Base-by-base conservation (phyloP, 2,888 invertebrate genomes). In the Parnassius apollo region DNA sequence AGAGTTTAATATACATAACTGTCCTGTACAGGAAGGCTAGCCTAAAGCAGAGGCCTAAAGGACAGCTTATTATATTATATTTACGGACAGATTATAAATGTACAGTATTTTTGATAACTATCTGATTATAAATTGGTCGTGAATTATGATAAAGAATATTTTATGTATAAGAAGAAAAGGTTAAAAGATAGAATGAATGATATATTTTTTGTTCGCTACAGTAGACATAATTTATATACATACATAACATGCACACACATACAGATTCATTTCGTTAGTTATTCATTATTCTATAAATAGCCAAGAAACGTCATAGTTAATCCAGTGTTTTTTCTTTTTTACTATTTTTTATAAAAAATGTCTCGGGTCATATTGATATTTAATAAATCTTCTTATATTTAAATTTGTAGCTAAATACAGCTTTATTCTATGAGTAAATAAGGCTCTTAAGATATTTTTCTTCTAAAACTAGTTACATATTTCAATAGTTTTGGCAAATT, bases 281-380 rank as follows among this genome's bases (percentile, higher is more conserved):
- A 53, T 18, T 51, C 45, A 50, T 65, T 60, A 60, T 35, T 56
- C 51, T 49, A 11, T 51, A 35, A 61, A 83, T 83, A 83, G 44
- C 10, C 44, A 44, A 44, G 44, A 44, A 44, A 11, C 11, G 18
- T 18, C 18, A 11, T 44, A 44, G 3, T 11, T 2, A 11, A 9
- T 10, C 9, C 44, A 46, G 1, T 46, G 12, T n/a, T 11, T 11
- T 46, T 12, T 12, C 7, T 46, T n/a, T n/a, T n/a, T 11, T 46
- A 46, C 35, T 2, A 11, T 46, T n/a, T 46, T 49, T 49, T 8
- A 48, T 12, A 48, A 12, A 11, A 8, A 48, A 48, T 48, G 7
- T 48, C 12, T n/a, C n/a, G 3, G n/a, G 46, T 48, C 1, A 12
- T 48, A 13, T 48, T 48, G 48, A 48, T 13, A 12, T 13, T 48